Evolutionary conservation across 2,888 invertebrate genomes (phyloP), one percentile per base, ranked within the genome.

Genomic region (Erpobdella octoculata): DNA sequence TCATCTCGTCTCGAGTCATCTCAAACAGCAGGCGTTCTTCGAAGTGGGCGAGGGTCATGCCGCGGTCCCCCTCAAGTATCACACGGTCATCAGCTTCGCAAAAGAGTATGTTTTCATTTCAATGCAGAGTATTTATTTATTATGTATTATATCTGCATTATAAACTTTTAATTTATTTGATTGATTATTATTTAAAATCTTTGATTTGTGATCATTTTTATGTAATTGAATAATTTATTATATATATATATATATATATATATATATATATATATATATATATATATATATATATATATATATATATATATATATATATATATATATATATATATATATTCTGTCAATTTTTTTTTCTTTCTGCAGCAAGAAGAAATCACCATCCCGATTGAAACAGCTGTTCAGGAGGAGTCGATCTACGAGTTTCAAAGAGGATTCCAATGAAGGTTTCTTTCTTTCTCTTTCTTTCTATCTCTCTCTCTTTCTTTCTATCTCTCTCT

Each of bases 71-170:
- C 84, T 88, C 70, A 88, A 88, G 78, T 96, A 94, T 81, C 96
- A 96, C 83, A 96, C 96, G 0, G 90, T 96, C 4, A 87, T 96
- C 76, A 93, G 95, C 72, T 85, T 93, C 61, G 95, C 94, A 31
- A 71, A 71, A 41, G 75, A 76, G 76, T 76, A 37, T 71, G 75
- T 75, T 21, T 35, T 48, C n/a, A 41, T 12, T 41, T 12, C n/a
- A n/a, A 41, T 15, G 46, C 35, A 6, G 59, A 59, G n/a, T 25
- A 8, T 61, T 61, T 25, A 21, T 61, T 21, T 5, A 33, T 21
- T 61, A 18, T 18, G 5, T 4, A 31, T 61, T 2, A 33, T 61
- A 2, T 18, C 2, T 8, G 5, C 28, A 61, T 61, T 21, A 12
- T 18, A 4, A 5, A 33, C 21, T n/a, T n/a, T 4, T 61, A 12